Percentiles rank a stretch among this genome's conserved stretches.
These are phyloP conservation scores for Stenchaetothrips biformis DNA, from an alignment of 2,888 invertebrate species.

Conservation along the genomic window DNA sequence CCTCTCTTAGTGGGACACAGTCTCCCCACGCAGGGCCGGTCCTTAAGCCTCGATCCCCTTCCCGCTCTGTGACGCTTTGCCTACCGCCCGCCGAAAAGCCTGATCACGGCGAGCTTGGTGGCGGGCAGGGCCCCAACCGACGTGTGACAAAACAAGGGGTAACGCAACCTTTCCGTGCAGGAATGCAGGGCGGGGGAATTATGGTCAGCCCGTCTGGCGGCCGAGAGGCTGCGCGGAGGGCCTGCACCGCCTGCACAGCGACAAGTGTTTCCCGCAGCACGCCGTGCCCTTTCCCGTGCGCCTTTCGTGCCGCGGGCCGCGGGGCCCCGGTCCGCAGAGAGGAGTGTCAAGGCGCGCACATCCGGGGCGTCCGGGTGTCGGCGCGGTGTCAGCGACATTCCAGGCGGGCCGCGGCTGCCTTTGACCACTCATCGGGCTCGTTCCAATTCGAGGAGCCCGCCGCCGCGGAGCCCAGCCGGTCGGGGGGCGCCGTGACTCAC, in stretches of 20 bases:
- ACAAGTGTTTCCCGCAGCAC: not conserved
- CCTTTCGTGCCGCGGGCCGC: too few species aligned
- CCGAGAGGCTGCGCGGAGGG: not conserved
- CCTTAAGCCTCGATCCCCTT: too few species aligned
- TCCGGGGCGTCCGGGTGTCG: not conserved
- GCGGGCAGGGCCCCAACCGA: not conserved
- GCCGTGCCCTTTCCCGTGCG: too few species aligned
- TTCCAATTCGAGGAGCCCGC: not conserved
- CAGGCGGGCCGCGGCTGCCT: not conserved
- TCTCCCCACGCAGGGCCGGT: too few species aligned
- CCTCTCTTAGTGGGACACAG: too few species aligned
- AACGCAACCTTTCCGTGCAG: conserved; percentile 19
- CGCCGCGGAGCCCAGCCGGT: not conserved
- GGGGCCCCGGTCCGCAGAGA: not conserved
- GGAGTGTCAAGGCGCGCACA: not conserved
- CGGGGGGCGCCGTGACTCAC: not conserved
- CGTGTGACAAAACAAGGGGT: conserved; percentile 15
- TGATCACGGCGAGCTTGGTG: not conserved
- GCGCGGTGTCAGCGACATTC: not conserved
- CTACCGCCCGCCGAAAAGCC: too few species aligned
- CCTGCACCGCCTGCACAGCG: not conserved
- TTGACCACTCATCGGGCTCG: not conserved
- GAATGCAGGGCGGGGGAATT: conserved; percentile 16
- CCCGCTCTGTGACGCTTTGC: too few species aligned
- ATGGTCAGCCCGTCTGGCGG: not conserved